Conservation (phyloP, 2,113 vertebrate genomes). For the Rhadina sibilatrix region DNA sequence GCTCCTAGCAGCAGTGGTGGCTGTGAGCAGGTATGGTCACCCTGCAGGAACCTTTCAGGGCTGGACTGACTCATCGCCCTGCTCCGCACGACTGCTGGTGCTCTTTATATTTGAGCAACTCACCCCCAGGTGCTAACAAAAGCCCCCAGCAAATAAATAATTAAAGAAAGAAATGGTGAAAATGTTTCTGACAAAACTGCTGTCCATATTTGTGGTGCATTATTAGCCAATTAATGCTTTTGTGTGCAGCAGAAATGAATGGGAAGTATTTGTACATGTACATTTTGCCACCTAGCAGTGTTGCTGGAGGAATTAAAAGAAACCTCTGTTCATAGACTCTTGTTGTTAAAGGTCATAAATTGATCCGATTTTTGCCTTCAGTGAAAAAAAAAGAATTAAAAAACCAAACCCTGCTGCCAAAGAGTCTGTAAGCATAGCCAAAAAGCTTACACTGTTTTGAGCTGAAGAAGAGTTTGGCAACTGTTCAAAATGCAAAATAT, state of each 20-base stretch:
- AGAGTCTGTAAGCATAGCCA: not conserved
- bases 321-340: not conserved
- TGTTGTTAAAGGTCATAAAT: not conserved
- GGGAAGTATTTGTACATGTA: not conserved
- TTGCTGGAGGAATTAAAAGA: not conserved
- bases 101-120: not conserved
- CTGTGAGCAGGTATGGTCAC: not conserved
- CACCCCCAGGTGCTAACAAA: not conserved
- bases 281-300: not conserved
- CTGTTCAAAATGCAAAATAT: not conserved
- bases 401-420: not conserved
- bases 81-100: not conserved
- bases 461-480: not conserved
- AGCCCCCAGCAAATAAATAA: not conserved
- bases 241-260: not conserved
- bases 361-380: not conserved
- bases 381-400: not conserved
- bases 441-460: not conserved
- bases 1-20: not conserved
- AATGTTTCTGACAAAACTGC: not conserved
- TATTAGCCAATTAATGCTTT: not conserved
- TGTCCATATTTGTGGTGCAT: not conserved
- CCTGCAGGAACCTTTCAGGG: not conserved
- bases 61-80: not conserved
- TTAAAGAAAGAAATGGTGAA: accelerated